A percentile compares a stretch with the other conserved stretches of the same genome.
Conservation (phyloP, 1,140 invertebrate species). For the Gryllus bimaculatus region DNA sequence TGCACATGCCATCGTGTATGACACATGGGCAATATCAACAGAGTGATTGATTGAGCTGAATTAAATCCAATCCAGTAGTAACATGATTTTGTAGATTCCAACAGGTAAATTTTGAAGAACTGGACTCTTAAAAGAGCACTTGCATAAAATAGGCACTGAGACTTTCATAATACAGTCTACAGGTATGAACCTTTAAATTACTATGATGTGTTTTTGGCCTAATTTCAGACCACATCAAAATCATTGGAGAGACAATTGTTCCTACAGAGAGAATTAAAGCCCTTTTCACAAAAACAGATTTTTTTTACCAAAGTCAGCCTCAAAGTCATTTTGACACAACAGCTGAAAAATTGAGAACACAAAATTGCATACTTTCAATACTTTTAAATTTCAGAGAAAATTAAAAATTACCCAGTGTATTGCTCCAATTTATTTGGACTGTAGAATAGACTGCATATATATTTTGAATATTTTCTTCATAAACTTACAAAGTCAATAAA, state of each 20-base stretch:
- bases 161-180: background rate
- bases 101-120: constrained; percentile 50
- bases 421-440: no score
- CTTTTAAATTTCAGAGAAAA: background rate
- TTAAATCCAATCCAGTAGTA: constrained; percentile 55
- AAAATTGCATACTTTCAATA: background rate
- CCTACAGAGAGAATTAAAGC: constrained; percentile 61
- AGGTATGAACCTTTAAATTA: constrained; percentile 20
- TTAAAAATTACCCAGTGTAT: background rate
- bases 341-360: background rate
- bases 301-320: constrained; percentile 34
- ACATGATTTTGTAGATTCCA: constrained; percentile 62
- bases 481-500: no score
- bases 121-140: constrained; percentile 31
- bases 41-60: constrained; percentile 43
- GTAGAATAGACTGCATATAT: no score
- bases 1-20: no score
- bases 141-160: background rate
- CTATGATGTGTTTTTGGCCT: constrained; percentile 34
- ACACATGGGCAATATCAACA: no score
- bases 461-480: no score
- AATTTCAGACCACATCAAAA: constrained; percentile 65
- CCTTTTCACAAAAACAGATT: constrained; percentile 43
- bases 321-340: constrained; percentile 30
- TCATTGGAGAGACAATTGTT: constrained; percentile 55